Evolutionary conservation across 1,140 invertebrate genomes (phyloP), one percentile per base, ranked within the genome.

Genomic region (Drosophila ficusphila): DNA sequence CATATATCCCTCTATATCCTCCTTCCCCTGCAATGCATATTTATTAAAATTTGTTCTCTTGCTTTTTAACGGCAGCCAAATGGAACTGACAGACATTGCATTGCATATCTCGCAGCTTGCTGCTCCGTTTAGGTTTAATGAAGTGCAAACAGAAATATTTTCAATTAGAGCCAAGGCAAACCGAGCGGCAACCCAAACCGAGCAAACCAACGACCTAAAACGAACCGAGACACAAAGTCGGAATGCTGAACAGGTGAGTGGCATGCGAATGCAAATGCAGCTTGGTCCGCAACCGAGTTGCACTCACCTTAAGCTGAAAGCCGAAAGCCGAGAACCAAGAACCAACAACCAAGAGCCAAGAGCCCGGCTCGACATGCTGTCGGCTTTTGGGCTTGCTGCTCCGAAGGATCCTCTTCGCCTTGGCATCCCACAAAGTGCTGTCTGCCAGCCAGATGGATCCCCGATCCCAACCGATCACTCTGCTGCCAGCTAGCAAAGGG

Each of bases 61-160:
- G 9, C 19, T 16, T 39, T 7, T 29, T 14, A 60, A 18, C 29
- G 38, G 44, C 62, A 39, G 14, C 48, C 33, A 49, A 69, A 57
- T 61, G 53, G 11, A 52, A 48, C 39, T 57, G 60, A 68, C 61
- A 68, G 61, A 42, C 61, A 52, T 48, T 42, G 29, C 49, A 41
- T 39, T 23, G 39, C 64, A 56, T 69, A 49, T 65, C 58, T 74
- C 48, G 27, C 69, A 36, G 29, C 23, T 53, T 57, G 38, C 58
- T 62, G 41, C 52, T 57, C 47, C 31, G 44, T 76, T 83, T 68
- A 44, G 49, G 81, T 79, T 85, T 81, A 85, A 85, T 85, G 82
- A 85, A 85, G 81, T 88, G 81, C 76, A 86, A 88, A 85, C 67
- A 88, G 65, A 78, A 85, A 85, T 76, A 72, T 81, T 85, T 85